Percentiles rank a stretch among this genome's conserved stretches.
These are phyloP conservation scores for Labeo rohita DNA, from an alignment of 2,113 vertebrate species.

Conservation along the genomic window DNA sequence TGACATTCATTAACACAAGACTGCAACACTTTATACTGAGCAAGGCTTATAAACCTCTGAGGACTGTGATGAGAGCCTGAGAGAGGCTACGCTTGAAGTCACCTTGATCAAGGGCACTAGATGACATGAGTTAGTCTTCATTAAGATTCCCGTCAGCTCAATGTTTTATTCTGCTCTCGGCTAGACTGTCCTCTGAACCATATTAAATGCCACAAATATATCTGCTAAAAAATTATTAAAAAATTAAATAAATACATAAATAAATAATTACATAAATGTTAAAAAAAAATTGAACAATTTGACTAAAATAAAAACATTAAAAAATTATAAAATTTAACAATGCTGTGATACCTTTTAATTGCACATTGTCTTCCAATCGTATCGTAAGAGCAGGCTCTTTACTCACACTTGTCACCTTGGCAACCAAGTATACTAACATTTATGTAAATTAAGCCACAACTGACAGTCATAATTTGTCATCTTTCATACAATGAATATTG, in stretches of 20 bases:
- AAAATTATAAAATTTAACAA: not conserved
- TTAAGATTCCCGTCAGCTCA: conserved; percentile 22
- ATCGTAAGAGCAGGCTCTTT: not conserved
- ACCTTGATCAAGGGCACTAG: conserved; percentile 18
- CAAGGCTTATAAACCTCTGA: conserved; percentile 22
- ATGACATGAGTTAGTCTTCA: conserved; percentile 17
- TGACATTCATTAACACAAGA: conserved; percentile 9
- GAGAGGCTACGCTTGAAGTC: conserved; percentile 1
- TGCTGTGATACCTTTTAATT: not conserved
- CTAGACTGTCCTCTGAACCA: not conserved
- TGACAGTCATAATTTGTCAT: not conserved
- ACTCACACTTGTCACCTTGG: not conserved
- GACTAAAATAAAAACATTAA: no score
- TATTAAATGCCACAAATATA: not conserved
- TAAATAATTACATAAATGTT: not conserved
- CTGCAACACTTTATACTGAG: not conserved
- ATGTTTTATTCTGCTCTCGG: not conserved
- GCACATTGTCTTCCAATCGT: not conserved
- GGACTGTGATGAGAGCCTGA: not conserved
- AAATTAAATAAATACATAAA: not conserved
- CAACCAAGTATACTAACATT: not conserved
- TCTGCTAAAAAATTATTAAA: not conserved
- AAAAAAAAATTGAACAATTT: not conserved
- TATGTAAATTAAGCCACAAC: not conserved
- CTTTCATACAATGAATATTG: not conserved